Evolutionary conservation across 1,140 invertebrate species (phyloP), one percentile per base, ranked within the genome.

Genomic region (Sinonovacula constricta): DNA sequence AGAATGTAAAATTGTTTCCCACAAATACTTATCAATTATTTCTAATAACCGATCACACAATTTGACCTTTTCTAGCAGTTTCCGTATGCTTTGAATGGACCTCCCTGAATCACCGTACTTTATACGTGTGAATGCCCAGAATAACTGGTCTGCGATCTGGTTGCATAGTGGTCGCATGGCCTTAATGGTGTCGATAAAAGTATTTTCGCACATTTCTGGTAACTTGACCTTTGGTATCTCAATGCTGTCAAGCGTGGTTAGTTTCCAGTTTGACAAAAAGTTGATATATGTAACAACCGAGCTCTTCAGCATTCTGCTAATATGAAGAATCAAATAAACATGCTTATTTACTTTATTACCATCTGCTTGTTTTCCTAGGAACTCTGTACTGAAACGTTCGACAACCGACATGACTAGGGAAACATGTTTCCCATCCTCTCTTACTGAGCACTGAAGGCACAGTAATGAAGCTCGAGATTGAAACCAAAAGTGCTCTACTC

Each of bases 41-140:
- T 33, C 18, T 12, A 86, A 51, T 22, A 79, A 67, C 3, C 53
- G 0, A 31, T 71, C 45, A 54, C 65, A 80, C 0, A n/a, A 14
- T 26, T 63, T 26, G 0, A 83, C 28, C n/a, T 76, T 62, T 3
- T 71, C 26, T 12, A 86, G 56, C 0, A 79, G 12, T 18, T 69
- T 15, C 59, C 36, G 75, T 12, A 84, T 69, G 51, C 59, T 80
- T 15, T 68, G 57, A 2, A 81, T 28, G 74, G 75, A 28, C 22
- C 80, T 67, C 30, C 72, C 72, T 31, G 34, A 26, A 30, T 22
- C n/a, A 2, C 63, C 49, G 57, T 83, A 86, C 59, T 79, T 57
- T 14, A 86, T 84, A 14, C 80, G 62, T 4, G 85, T 79, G 24
- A 84, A 84, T 53, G 77, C 77, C 85, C 85, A 86, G 26, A 86